A percentile compares a stretch with the other conserved stretches of the same genome.
phyloP scores from a whole-genome alignment of 2,888 invertebrate genomes.

The Parasteatoda lunata region DNA sequence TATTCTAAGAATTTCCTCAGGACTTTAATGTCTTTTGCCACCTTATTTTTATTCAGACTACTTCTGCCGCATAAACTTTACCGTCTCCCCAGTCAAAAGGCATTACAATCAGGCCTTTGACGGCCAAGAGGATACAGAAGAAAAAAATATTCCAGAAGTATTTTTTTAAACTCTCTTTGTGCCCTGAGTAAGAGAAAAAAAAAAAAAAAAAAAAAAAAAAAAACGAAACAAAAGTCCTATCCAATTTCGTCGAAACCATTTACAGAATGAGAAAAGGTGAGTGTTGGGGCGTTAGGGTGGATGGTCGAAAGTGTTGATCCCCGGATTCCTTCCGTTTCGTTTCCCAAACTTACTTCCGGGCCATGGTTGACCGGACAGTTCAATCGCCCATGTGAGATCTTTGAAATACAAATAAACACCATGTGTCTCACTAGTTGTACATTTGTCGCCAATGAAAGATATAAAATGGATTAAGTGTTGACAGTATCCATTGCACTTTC shows the following conservation, averaged over 20 bases:
- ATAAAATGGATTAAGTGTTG: slow-evolving; percentile 37
- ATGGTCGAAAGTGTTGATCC: slow-evolving; percentile 31
- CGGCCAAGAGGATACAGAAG: neutral
- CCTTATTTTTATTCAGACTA: slow-evolving; percentile 6
- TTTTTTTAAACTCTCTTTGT: slow-evolving; percentile 1
- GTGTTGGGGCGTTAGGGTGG: neutral
- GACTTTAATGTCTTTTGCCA: neutral
- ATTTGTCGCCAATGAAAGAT: slow-evolving; percentile 2
- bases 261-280: slow-evolving; percentile 32
- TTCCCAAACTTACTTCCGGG: slow-evolving; percentile 39
- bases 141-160: slow-evolving; percentile 1
- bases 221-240: slow-evolving; percentile 32
- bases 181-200: slow-evolving; percentile 11
- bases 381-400: slow-evolving; percentile 29
- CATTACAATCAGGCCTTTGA: slow-evolving; percentile 17
- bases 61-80: slow-evolving; percentile 28
- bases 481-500: slow-evolving; percentile 4
- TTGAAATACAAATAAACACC: slow-evolving; percentile 47
- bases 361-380: slow-evolving; percentile 21
- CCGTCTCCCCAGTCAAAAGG: slow-evolving; percentile 27
- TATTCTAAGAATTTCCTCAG: neutral
- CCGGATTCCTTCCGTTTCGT: slow-evolving; percentile 47
- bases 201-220: slow-evolving; percentile 9
- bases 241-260: slow-evolving; percentile 52
- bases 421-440: neutral